Conservation (phyloP, 2,888 invertebrate species). For the Harmothoe impar region DNA sequence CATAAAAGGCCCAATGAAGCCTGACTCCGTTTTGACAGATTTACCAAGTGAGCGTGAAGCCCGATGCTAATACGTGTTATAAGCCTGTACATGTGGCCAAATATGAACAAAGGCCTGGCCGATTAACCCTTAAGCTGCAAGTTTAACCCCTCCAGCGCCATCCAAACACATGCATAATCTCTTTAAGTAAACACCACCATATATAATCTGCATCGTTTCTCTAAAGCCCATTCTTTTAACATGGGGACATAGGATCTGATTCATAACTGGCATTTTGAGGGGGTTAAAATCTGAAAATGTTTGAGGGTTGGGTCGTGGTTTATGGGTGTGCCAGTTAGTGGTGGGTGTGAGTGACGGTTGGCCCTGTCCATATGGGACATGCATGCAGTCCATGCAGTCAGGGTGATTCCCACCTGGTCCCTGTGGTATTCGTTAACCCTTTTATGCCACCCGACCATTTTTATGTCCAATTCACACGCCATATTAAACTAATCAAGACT, state of each 20-base stretch:
- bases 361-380: neutral
- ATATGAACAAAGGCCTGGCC: neutral
- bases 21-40: constrained; percentile 24
- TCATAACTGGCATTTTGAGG: neutral
- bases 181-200: neutral
- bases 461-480: neutral
- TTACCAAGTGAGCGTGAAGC: constrained; percentile 18
- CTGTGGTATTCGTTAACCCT: constrained; percentile 26
- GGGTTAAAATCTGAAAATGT: neutral
- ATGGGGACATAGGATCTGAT: neutral
- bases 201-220: neutral
- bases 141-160: neutral
- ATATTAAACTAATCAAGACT: neutral
- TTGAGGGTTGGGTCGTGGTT: neutral
- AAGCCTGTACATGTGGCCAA: neutral
- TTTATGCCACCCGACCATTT: neutral
- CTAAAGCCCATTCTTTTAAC: neutral
- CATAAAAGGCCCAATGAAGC: neutral
- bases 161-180: neutral
- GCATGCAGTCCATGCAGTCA: neutral
- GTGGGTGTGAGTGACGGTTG: constrained; percentile 31
- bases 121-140: neutral
- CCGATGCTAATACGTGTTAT: neutral
- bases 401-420: constrained; percentile 41
- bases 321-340: neutral